Percentiles rank a stretch among this genome's conserved stretches.
Conservation (phyloP, 1,140 invertebrate genomes). For the Apocrypta bakeri region DNA sequence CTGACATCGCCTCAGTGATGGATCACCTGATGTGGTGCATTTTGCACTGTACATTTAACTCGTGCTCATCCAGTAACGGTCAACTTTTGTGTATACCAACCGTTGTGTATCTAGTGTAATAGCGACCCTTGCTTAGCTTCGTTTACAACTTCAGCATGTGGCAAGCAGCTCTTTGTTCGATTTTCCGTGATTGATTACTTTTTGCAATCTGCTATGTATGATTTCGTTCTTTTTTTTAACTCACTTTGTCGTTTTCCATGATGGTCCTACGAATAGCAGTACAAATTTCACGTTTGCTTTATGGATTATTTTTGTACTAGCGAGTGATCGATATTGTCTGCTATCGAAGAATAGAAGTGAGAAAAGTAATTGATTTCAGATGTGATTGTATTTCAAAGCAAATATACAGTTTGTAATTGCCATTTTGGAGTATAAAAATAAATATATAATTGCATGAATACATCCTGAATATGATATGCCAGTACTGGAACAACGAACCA, state of each 20-base stretch:
- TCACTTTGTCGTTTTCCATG: not conserved
- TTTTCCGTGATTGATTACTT: slow-evolving; percentile 54
- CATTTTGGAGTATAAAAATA: too few species aligned
- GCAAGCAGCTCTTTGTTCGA: slow-evolving; percentile 46
- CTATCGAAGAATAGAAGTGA: not conserved
- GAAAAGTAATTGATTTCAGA: not conserved
- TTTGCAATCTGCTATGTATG: slow-evolving; percentile 4
- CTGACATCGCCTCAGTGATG: slow-evolving; percentile 61
- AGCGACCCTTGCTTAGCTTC: not conserved
- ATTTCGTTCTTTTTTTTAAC: not conserved
- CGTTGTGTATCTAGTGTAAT: not conserved
- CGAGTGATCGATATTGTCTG: not conserved
- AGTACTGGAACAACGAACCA: too few species aligned
- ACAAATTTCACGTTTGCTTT: not conserved
- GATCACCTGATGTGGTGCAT: slow-evolving; percentile 61
- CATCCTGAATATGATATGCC: too few species aligned
- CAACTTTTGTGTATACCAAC: slow-evolving; percentile 48
- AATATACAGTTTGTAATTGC: too few species aligned
- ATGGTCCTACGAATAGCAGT: not conserved
- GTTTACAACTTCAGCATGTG: slow-evolving; percentile 49
- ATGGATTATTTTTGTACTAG: not conserved
- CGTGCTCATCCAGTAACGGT: slow-evolving; percentile 51
- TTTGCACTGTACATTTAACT: slow-evolving; percentile 56
- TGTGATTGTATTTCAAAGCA: not conserved
- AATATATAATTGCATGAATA: too few species aligned